These are phyloP conservation scores for Xiphorhynchus erythropygius DNA, from an alignment of 2,797 vertebrate genomes.

Conservation along the genomic window DNA sequence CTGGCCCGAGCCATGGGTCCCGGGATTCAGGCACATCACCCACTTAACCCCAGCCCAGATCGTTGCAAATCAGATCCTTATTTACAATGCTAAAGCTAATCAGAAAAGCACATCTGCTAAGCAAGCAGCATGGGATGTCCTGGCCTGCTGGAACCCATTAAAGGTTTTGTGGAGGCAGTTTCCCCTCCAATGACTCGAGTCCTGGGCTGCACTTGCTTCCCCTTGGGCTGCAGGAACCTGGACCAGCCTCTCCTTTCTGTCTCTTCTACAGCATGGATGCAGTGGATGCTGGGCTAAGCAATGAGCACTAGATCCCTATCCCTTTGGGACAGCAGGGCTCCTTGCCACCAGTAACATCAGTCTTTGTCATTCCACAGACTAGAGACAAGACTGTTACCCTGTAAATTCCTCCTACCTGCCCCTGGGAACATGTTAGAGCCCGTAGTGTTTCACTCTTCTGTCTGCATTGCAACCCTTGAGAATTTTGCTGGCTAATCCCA, in stretches of 20 bases:
- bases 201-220: background rate
- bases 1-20: rapidly evolving
- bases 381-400: background rate
- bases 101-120: background rate
- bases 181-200: background rate
- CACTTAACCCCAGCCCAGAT: background rate
- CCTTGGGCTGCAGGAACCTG: background rate
- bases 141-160: background rate
- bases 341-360: background rate
- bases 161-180: background rate
- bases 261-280: background rate
- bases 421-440: rapidly evolving
- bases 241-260: background rate
- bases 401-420: background rate
- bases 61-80: background rate
- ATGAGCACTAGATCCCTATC: background rate
- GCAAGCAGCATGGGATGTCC: background rate
- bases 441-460: background rate
- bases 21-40: rapidly evolving
- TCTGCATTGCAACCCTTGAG: background rate
- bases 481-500: background rate
- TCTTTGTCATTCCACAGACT: background rate
- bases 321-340: background rate
- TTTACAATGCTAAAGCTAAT: background rate
- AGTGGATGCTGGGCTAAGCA: background rate